Conservation (phyloP, 2,113 vertebrate species). For the Platichthys flesus region DNA sequence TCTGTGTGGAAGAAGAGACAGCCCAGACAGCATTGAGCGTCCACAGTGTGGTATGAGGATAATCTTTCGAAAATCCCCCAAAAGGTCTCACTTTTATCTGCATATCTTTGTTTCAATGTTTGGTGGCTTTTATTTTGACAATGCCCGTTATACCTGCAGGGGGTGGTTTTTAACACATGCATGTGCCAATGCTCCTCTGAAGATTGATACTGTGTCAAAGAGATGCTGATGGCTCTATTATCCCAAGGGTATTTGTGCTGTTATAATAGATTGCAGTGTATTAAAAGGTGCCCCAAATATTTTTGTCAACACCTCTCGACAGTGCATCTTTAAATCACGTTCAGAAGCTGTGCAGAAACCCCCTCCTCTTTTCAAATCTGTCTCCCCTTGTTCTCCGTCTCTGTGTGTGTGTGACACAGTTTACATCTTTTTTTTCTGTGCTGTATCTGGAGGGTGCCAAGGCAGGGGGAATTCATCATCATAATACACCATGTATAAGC, state of each 20-base stretch:
- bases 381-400: background rate
- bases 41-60: no score
- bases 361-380: constrained; percentile 17
- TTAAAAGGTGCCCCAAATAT: constrained; percentile 14
- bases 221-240: constrained; percentile 2
- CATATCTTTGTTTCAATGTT: background rate
- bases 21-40: background rate
- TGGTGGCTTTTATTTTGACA: constrained; percentile 23
- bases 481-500: constrained; percentile 67
- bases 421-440: constrained; percentile 39
- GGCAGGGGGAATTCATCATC: constrained; percentile 67
- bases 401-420: constrained; percentile 40
- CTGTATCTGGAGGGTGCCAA: constrained; percentile 61
- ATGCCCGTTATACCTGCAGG: constrained; percentile 25
- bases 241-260: background rate
- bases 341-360: constrained; percentile 16
- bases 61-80: constrained; percentile 12
- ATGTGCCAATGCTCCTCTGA: constrained; percentile 3
- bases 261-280: constrained; percentile 6
- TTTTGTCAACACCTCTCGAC: constrained; percentile 15
- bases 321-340: constrained; percentile 36
- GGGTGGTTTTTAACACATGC: constrained; percentile 1
- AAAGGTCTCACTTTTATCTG: constrained; percentile 25
- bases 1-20: background rate
- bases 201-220: background rate